Evolutionary conservation across 2,797 vertebrate species (phyloP), one percentile per base, ranked within the genome.

Genomic region (Yasuhikotakia modesta): DNA sequence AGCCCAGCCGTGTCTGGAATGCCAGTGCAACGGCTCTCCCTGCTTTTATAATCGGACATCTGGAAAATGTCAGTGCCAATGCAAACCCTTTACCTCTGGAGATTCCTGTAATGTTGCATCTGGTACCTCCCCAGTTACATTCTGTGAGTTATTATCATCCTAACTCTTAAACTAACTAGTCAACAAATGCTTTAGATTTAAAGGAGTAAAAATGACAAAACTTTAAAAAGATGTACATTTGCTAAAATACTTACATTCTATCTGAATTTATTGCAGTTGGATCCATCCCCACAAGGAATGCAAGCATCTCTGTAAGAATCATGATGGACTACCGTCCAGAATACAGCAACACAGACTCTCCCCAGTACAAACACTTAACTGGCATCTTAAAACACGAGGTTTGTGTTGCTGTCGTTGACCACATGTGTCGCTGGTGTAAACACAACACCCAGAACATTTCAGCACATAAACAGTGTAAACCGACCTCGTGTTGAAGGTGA

Each of bases 291-390:
- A 84, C 81, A 61, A 84, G 87, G 79, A 86, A 87, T 22, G 79
- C 78, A 16, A 88, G 80, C 53, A 63, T 92, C 55, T 85, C 84
- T 58, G 63, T 93, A 39, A 39, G 73, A 83, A 82, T 93, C 39
- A 2, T 67, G 0, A 55, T 35, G 0, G 0, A 2, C 0, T 93
- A 86, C 78, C 0, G 0, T 0, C 0, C 24, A 0, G 79, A 45
- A 11, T 91, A 74, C 77, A 14, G 83, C 1, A 0, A 89, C 72
- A 32, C 88, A 48, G 84, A 0, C 2, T 92, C 90, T 32, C 0
- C 43, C 16, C 0, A 79, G 13, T 86, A 86, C n/a, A 11, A 69
- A n/a, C 0, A 13, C 1, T 84, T 92, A 3, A 89, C 84, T 78
- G 52, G 48, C 0, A 84, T 2, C 73, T 78, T 93, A 48, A n/a